A percentile compares a stretch with the other conserved stretches of the same genome.
Evolutionary conservation across 1,140 invertebrate species (phyloP).

Genomic region (Bombus fervidus): DNA sequence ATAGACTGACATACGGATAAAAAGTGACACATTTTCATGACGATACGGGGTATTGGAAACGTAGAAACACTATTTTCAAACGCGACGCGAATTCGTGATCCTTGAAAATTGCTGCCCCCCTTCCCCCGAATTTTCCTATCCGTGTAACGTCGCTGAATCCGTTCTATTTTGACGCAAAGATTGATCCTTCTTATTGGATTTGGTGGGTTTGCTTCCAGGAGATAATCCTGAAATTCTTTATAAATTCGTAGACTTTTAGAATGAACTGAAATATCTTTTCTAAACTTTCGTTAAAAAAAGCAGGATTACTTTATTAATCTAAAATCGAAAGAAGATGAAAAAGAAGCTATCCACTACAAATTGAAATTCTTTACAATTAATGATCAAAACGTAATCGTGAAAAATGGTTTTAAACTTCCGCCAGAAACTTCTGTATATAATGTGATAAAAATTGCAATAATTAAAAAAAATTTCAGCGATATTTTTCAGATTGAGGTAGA

Average conservation of each 20-base stretch:
- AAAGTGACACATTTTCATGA: not conserved
- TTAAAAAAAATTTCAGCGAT: not conserved
- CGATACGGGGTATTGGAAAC: not conserved
- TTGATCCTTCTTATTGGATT: not conserved
- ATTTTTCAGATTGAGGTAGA: not conserved
- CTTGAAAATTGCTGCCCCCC: not conserved
- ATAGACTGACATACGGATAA: not conserved
- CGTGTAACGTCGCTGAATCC: not conserved
- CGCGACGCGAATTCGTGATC: not conserved
- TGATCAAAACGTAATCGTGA: not conserved
- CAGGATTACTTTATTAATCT: too few relatives aligned
- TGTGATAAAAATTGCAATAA: not conserved
- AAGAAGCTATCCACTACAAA: not conserved
- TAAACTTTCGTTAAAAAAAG: not conserved
- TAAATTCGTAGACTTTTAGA: not conserved
- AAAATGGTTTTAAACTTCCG: not conserved
- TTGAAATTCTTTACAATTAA: not conserved
- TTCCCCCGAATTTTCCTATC: not conserved
- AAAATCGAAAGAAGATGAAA: not conserved
- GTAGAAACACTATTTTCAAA: not conserved
- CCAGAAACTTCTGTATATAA: not conserved
- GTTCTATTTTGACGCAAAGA: not conserved
- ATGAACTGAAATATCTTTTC: not conserved
- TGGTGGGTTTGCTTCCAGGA: not conserved
- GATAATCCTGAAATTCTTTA: not conserved